Conservation (phyloP, 92 coral and sea anemone genomes). For the Heliopora coerulea region DNA sequence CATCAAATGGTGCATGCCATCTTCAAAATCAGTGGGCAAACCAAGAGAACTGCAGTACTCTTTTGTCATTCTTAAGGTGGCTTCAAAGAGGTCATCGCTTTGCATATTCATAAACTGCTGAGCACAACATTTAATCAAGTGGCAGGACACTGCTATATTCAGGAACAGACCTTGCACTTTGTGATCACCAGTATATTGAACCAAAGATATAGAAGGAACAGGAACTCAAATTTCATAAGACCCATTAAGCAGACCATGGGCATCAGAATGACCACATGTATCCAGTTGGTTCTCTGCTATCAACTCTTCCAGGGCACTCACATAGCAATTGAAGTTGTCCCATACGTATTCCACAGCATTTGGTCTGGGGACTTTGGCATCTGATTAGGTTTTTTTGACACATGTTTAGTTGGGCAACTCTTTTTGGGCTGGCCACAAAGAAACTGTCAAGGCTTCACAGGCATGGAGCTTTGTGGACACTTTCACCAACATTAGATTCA, state of each 20-base stretch:
- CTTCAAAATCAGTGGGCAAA: constrained; percentile 25
- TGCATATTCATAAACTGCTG: constrained; percentile 16
- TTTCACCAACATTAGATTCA: constrained; percentile 25
- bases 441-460: constrained; percentile 9
- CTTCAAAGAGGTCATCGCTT: constrained; percentile 30
- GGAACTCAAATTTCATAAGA: constrained; percentile 15
- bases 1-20: constrained; percentile 23
- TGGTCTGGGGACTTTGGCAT: constrained; percentile 68
- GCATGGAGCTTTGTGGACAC: background rate
- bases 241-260: constrained; percentile 27
- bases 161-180: constrained; percentile 31
- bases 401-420: constrained; percentile 34
- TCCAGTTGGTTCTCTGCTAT: constrained; percentile 25
- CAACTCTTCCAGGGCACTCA: constrained; percentile 26
- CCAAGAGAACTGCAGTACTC: constrained; percentile 27
- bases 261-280: constrained; percentile 28
- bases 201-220: constrained; percentile 20
- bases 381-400: constrained; percentile 19
- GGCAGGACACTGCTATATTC: constrained; percentile 26
- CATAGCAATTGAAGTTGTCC: constrained; percentile 34
- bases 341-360: constrained; percentile 27
- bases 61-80: background rate
- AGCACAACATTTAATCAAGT: constrained; percentile 22
- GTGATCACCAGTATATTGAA: constrained; percentile 19
- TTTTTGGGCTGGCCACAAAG: constrained; percentile 26